A percentile compares a stretch with the other conserved stretches of the same genome.
phyloP scores from a whole-genome alignment of 2,888 invertebrate species.

The Lissonota sp. region DNA sequence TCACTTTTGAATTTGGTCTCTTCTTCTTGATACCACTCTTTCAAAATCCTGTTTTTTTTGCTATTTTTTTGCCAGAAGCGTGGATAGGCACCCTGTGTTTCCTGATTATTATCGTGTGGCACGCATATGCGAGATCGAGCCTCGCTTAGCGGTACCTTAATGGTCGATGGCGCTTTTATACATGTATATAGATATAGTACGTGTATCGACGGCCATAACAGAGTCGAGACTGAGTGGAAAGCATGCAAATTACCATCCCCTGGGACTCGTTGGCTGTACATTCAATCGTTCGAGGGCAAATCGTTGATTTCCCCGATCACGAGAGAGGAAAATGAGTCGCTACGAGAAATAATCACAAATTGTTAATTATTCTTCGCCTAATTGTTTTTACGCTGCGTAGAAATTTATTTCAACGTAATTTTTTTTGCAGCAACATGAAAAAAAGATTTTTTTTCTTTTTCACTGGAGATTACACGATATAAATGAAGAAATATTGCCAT shows the following conservation, averaged over 20 bases:
- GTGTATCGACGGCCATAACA: conserved; percentile 10
- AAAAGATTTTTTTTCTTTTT: not conserved
- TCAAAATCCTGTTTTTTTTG: not conserved
- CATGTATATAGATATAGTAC: not conserved
- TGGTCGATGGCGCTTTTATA: conserved; percentile 16
- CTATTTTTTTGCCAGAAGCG: not conserved
- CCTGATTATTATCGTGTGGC: conserved; percentile 44
- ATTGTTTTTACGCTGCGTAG: not conserved
- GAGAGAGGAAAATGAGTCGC: conserved; percentile 1
- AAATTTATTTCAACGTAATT: not conserved
- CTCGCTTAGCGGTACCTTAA: conserved; percentile 47
- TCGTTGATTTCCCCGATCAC: conserved; percentile 49
- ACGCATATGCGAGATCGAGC: conserved; percentile 44
- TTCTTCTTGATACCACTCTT: no score
- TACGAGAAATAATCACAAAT: conserved; percentile 11
- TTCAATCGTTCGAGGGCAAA: conserved; percentile 43
- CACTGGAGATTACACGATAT: not conserved
- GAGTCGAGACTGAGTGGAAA: conserved; percentile 20
- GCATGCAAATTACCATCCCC: conserved; percentile 39
- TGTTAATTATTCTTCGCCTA: conserved; percentile 6
- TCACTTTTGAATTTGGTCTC: no score
- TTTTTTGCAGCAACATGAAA: not conserved
- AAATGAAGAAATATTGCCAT: no score
- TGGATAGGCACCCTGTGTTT: not conserved
- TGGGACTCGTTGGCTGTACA: conserved; percentile 37